A percentile compares a stretch with the other conserved stretches of the same genome.
Evolutionary conservation across 2,113 vertebrate species (phyloP).

Genomic region (Ptychochromis oligacanthus): DNA sequence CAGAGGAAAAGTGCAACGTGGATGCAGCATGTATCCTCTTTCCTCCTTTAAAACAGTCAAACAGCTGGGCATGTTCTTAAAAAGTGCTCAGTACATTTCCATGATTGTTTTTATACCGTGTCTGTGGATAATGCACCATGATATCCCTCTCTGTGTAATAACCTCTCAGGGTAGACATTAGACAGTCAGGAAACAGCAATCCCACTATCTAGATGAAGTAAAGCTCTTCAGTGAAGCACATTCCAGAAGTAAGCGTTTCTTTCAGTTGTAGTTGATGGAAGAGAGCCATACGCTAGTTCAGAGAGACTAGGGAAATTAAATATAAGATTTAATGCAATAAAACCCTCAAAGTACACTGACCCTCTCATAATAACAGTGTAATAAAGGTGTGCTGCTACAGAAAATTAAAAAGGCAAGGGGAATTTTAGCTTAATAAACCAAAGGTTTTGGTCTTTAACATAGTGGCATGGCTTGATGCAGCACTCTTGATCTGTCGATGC

Average conservation of each 20-base stretch:
- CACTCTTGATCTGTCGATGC: neutral
- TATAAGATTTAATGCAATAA: conserved; percentile 42
- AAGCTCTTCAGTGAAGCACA: conserved; percentile 55
- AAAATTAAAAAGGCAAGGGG: conserved; percentile 9
- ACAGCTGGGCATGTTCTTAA: conserved; percentile 61
- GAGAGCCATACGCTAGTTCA: conserved; percentile 32
- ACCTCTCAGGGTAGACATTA: conserved; percentile 52
- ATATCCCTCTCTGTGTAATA: conserved; percentile 42
- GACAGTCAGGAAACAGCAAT: conserved; percentile 57
- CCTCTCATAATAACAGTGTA: conserved; percentile 24
- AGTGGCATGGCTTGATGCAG: neutral
- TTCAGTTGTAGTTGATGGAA: conserved; percentile 54
- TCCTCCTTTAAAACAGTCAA: conserved; percentile 52
- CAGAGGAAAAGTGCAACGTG: conserved; percentile 73
- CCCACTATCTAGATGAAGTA: conserved; percentile 57
- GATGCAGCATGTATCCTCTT: conserved; percentile 73
- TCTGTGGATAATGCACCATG: conserved; percentile 47
- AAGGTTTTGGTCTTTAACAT: neutral
- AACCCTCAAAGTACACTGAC: conserved; percentile 28
- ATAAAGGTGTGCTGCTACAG: conserved; percentile 23
- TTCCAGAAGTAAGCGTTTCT: conserved; percentile 60
- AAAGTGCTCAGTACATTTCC: conserved; percentile 48
- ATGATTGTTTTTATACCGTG: conserved; percentile 54
- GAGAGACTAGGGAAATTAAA: conserved; percentile 49
- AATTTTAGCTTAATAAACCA: conserved; percentile 2